These are phyloP conservation scores for Odontocolon sp. DNA, from an alignment of 2,888 invertebrate species.

Conservation along the genomic window DNA sequence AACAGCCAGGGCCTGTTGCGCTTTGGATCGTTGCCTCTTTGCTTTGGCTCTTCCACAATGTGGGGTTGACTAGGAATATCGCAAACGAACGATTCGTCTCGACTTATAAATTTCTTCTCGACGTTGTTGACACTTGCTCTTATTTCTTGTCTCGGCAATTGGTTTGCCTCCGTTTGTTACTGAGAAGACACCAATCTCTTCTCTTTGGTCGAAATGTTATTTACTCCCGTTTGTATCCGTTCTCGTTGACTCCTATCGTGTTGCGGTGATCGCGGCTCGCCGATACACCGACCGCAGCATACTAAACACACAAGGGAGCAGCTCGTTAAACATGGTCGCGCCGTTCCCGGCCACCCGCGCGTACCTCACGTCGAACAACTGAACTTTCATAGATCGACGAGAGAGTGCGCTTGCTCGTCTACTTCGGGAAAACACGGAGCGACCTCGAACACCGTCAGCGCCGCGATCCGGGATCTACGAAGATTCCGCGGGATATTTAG, in stretches of 20 bases:
- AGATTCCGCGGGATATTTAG: slow-evolving; percentile 43
- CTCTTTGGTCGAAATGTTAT: slow-evolving; percentile 7
- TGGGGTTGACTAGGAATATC: too few relatives aligned
- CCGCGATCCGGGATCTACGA: slow-evolving; percentile 41
- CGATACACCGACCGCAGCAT: slow-evolving; percentile 75
- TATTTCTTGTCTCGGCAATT: too few relatives aligned
- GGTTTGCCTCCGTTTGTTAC: too few relatives aligned
- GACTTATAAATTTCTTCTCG: too few relatives aligned
- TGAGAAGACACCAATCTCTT: too few relatives aligned
- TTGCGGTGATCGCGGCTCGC: slow-evolving; percentile 60
- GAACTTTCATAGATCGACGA: slow-evolving; percentile 50
- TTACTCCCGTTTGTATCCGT: slow-evolving; percentile 17
- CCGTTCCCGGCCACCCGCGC: slow-evolving; percentile 52
- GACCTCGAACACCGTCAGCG: slow-evolving; percentile 49
- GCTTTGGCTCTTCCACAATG: too few relatives aligned
- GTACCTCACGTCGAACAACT: slow-evolving; percentile 5
- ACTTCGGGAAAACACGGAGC: too few relatives aligned
- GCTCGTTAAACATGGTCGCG: slow-evolving; percentile 75
- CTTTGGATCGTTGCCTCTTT: not conserved
- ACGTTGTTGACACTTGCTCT: too few relatives aligned
- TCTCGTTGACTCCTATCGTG: slow-evolving; percentile 52
- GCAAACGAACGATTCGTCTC: too few relatives aligned
- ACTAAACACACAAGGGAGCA: slow-evolving; percentile 73
- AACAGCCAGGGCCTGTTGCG: not conserved
- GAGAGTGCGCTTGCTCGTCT: slow-evolving; percentile 51